phyloP scores from a whole-genome alignment of 2,797 vertebrate species.

The Chiroxiphia lanceolata region DNA sequence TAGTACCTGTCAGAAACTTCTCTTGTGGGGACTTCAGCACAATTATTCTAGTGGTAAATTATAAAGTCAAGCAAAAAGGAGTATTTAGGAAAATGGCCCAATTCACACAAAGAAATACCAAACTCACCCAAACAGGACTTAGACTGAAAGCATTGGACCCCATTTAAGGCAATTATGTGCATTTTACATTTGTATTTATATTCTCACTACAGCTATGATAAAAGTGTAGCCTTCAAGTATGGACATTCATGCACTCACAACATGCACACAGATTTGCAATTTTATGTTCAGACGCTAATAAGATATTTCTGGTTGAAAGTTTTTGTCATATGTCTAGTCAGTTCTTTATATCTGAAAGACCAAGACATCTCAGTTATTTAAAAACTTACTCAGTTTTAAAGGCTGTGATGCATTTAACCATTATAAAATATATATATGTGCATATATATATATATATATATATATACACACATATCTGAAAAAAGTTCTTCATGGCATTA shows the following conservation, averaged over 20 bases:
- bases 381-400: constrained; percentile 2
- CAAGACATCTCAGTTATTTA: constrained; percentile 9
- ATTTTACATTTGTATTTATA: neutral
- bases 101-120: constrained; percentile 6
- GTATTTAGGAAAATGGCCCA: neutral
- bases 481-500: neutral
- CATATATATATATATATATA: neutral
- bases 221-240: neutral
- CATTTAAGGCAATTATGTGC: neutral
- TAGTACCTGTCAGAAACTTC: neutral
- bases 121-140: neutral
- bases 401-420: neutral
- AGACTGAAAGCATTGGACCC: neutral
- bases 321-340: neutral
- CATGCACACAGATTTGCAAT: neutral
- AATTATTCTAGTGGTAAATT: constrained; percentile 12
- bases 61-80: constrained; percentile 12
- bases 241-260: neutral
- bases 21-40: neutral
- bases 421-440: neutral
- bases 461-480: neutral
- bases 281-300: neutral
- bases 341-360: neutral
- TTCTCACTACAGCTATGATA: neutral
- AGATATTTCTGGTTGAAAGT: neutral